Evolutionary conservation across 2,113 vertebrate species (phyloP), one percentile per base, ranked within the genome.

Genomic region (Syngnathus typhle): DNA sequence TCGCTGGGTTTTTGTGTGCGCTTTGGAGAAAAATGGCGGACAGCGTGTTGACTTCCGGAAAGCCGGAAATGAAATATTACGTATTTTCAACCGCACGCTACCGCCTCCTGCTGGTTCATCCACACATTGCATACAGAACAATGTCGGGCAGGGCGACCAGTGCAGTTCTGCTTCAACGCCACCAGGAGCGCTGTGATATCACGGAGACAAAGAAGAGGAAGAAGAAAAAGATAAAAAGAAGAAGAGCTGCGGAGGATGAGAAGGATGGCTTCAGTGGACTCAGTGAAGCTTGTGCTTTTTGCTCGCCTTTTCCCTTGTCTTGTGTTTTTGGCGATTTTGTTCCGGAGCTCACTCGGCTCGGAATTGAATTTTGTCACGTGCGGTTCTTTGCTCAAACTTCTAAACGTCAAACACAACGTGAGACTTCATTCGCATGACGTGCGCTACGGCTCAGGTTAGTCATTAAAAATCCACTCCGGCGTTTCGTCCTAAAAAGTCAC

Each of bases 351-450:
- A 0, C 36, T 74, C 6, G 84, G 82, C 0, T 84, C 90, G 12
- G 90, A 85, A 15, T 73, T 91, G 52, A 89, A 81, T 21, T 91
- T 91, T 47, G 95, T 98, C 39, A 98, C 96, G 0, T 98, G 96
- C 78, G 96, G 96, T 4, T 98, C 96, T 1, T 94, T 96, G 32
- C 81, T 98, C 67, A 98, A 98, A 85, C 87, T 98, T 68, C 89
- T 98, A 39, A 98, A 98, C 64, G 85, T 93, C 11, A 89, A 92
- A 66, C 95, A 98, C 83, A 94, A 95, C n/a, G 96, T 98, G 67
- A 93, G 96, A 16, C 89, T 98, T 39, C 96, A 98, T 74, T 98
- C 96, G 2, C 96, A 98, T 70, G 96, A 98, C 69, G 96, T 98
- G 51, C 93, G 95, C 70, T 98, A 98, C 78, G 96, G 96, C 1